Conservation (phyloP, 2,888 invertebrate genomes). For the Cheilosia urbana region DNA sequence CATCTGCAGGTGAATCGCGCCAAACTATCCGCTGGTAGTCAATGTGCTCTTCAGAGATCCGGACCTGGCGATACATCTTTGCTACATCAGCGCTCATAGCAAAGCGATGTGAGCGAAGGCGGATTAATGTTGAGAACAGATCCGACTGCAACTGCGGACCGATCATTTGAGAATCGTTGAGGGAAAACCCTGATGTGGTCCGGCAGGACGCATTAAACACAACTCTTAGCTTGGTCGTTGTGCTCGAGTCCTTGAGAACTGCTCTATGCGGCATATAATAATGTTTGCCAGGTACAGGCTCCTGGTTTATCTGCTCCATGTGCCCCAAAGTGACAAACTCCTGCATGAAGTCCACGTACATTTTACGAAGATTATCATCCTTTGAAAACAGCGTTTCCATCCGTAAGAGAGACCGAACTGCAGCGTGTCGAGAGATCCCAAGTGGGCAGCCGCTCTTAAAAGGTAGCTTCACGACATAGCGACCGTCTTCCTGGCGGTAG, state of each 20-base stretch:
- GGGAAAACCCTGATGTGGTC: conserved; percentile 16
- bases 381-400: conserved; percentile 30
- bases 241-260: neutral
- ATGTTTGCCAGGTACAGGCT: conserved; percentile 2
- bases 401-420: conserved; percentile 21
- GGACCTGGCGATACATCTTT: neutral
- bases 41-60: neutral
- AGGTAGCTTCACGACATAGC: conserved; percentile 36
- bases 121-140: conserved; percentile 10
- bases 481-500: conserved; percentile 23
- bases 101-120: neutral
- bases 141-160: conserved; percentile 45
- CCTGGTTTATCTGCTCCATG: conserved; percentile 14
- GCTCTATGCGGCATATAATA: conserved; percentile 14
- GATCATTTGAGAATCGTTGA: neutral
- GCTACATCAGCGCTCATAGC: neutral
- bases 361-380: neutral
- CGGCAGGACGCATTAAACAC: conserved; percentile 45
- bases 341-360: conserved; percentile 37
- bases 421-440: conserved; percentile 18
- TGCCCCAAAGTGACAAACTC: conserved; percentile 8
- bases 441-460: conserved; percentile 27
- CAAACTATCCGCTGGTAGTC: neutral
- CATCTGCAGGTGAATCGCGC: neutral
- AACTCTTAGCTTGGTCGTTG: conserved; percentile 12